These are phyloP conservation scores for Brienomyrus brachyistius DNA, from an alignment of 2,113 vertebrate genomes.

Conservation along the genomic window DNA sequence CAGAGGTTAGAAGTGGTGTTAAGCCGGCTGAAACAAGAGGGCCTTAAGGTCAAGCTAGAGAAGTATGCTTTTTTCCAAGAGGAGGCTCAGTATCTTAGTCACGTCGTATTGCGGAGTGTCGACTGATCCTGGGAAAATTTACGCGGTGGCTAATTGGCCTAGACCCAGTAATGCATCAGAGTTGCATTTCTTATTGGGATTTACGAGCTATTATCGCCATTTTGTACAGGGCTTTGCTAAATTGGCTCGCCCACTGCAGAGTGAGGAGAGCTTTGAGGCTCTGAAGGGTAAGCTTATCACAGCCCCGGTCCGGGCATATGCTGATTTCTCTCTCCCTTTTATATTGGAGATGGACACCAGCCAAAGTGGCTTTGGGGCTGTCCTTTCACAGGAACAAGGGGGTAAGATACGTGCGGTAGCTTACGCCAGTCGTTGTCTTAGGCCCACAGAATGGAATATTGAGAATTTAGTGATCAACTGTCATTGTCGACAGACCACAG, in stretches of 20 bases:
- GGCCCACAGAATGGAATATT: no score
- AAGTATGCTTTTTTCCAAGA: neutral
- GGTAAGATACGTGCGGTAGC: no score
- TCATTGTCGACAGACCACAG: no score
- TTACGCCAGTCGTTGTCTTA: no score
- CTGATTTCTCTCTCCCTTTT: no score
- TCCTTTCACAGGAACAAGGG: no score
- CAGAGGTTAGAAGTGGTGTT: constrained; percentile 14
- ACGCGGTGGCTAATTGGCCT: neutral
- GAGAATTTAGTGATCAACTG: no score
- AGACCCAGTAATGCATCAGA: neutral
- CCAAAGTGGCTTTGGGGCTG: neutral
- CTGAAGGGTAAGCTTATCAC: neutral
- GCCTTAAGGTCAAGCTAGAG: neutral
- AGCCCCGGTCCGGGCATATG: no score
- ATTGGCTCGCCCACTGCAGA: constrained; percentile 14
- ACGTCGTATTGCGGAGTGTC: neutral
- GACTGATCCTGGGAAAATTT: constrained; percentile 1
- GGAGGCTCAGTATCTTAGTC: neutral
- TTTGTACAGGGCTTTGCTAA: neutral
- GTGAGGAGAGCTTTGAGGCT: neutral
- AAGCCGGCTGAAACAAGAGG: neutral
- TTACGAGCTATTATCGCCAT: neutral
- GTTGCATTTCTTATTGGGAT: neutral
- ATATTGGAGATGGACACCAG: no score